Evolutionary conservation across 2,113 vertebrate species (phyloP), one percentile per base, ranked within the genome.

Genomic region (Haemorhous mexicanus): DNA sequence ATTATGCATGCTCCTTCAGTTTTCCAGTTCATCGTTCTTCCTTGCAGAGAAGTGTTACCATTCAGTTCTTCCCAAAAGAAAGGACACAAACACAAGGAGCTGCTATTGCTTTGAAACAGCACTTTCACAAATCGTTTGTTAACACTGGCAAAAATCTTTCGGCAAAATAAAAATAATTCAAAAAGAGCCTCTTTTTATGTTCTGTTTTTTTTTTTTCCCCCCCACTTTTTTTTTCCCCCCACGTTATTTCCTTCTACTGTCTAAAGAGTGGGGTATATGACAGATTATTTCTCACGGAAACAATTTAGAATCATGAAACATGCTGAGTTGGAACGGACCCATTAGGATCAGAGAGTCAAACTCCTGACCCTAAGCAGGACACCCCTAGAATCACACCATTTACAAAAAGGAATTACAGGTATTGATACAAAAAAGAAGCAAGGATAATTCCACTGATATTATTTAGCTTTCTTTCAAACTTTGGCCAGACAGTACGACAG

Each of bases 31-130:
- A 75, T 37, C 8, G 47, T 78, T 58, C 56, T 39, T 90, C 76
- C 41, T 55, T 46, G 6, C 18, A 70, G 28, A 83, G 28, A 44
- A 26, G 41, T 83, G 87, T 47, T 83, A 91, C 19, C 47, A 44
- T 44, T 76, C 58, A 84, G 10, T 53, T 94, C 66, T 53, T 96
- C 72, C 66, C 81, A 94, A 61, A 56, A 83, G 28, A 88, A 94
- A 94, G 82, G 1, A 8, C 26, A 64, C 49, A 83, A 83, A 93
- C 63, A 41, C 44, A 95, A 91, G 77, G 26, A 87, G 30, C 23
- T 89, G 76, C 46, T 94, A 74, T 69, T 90, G 87, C 76, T 95
- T 37, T 87, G 55, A 96, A 97, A 94, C 68, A 50, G 7, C 58
- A 77, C 44, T 93, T 97, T 67, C 85, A 44, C 67, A 72, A 94